Conservation (phyloP, 2,113 vertebrate genomes). For the Eidolon helvum region DNA sequence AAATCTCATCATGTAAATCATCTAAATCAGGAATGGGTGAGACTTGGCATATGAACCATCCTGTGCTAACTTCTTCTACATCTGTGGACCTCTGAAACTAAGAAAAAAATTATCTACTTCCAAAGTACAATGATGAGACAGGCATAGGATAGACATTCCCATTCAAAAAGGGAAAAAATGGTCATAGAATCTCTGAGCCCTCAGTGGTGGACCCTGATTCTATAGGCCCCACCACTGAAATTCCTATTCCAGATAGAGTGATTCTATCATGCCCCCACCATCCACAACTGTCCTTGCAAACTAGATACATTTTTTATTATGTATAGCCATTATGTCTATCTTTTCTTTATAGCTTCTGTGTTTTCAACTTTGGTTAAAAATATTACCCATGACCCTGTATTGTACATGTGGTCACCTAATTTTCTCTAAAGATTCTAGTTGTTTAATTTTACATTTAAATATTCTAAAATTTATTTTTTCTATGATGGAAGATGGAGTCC, state of each 20-base stretch:
- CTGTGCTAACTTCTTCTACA: background rate
- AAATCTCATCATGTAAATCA: background rate
- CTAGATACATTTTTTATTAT: background rate
- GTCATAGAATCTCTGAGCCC: background rate
- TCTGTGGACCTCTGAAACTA: background rate
- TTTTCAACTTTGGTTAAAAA: background rate
- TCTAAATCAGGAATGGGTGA: background rate
- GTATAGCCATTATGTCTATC: background rate
- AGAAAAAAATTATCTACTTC: conserved; percentile 7
- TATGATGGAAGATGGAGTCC: background rate
- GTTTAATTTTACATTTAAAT: background rate
- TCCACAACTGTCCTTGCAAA: background rate
- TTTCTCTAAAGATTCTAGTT: background rate
- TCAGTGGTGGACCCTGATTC: background rate
- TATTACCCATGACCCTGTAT: background rate
- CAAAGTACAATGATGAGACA: background rate
- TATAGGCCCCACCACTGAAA: background rate
- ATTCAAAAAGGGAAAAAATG: background rate
- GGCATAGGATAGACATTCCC: background rate
- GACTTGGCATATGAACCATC: background rate
- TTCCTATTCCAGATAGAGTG: background rate
- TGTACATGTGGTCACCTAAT: background rate
- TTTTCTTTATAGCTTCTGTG: conserved; percentile 14
- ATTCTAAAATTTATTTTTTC: conserved; percentile 35
- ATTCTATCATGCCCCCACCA: background rate